phyloP scores from a whole-genome alignment of 1,140 invertebrate species.

The Euwallacea fornicatus region DNA sequence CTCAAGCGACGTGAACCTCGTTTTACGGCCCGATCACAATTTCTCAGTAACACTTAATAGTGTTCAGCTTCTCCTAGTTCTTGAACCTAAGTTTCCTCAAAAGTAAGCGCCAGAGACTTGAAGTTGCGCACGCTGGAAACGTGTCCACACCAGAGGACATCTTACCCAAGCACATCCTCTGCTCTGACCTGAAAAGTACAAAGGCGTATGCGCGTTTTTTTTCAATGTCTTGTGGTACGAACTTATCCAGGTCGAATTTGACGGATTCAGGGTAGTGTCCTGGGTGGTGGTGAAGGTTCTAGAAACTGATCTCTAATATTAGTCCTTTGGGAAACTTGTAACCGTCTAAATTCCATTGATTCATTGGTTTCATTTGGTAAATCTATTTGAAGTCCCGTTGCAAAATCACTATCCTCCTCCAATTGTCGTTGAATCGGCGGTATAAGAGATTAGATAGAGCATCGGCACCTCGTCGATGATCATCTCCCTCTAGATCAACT shows the following conservation, averaged over 20 bases:
- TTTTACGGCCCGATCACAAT: conserved; percentile 61
- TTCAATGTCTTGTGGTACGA: conserved; percentile 63
- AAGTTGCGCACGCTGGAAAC: conserved; percentile 77
- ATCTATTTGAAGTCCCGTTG: neutral
- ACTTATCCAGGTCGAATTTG: conserved; percentile 76
- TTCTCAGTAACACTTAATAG: conserved; percentile 59
- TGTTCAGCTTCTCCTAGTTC: conserved; percentile 59
- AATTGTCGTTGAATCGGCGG: neutral
- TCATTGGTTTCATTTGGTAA: neutral
- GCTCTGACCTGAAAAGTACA: conserved; percentile 76
- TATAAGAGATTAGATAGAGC: neutral
- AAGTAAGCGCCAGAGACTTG: conserved; percentile 69
- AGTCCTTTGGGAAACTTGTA: neutral
- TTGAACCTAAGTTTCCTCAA: conserved; percentile 65
- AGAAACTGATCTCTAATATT: neutral
- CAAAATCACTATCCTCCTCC: neutral
- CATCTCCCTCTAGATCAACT: neutral
- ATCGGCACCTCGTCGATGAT: neutral
- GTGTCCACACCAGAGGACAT: neutral
- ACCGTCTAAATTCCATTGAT: neutral
- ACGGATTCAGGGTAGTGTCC: conserved; percentile 70
- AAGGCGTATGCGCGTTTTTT: conserved; percentile 67
- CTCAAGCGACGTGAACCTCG: conserved; percentile 57
- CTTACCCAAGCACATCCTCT: conserved; percentile 67
- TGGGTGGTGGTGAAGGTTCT: conserved; percentile 55